These are phyloP conservation scores for Microtus agrestis DNA, from an alignment of 2,797 vertebrate species.

Conservation along the genomic window DNA sequence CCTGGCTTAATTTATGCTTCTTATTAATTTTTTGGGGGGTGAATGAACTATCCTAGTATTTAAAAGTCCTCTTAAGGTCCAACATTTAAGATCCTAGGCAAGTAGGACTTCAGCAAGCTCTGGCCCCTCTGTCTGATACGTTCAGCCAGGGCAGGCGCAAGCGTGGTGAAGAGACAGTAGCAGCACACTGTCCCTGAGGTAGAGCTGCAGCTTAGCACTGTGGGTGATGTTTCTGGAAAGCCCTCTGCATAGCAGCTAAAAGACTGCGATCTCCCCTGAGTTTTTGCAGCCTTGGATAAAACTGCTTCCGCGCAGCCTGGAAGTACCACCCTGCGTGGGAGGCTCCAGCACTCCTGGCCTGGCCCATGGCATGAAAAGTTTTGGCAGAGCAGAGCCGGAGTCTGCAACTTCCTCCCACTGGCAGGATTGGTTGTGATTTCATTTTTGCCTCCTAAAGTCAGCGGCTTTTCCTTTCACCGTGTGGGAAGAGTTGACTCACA, in stretches of 20 bases:
- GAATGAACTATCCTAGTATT: not conserved
- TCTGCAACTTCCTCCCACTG: not conserved
- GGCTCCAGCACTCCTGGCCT: not conserved
- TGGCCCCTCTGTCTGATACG: not conserved
- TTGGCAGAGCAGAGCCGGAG: not conserved
- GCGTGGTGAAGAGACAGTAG: not conserved
- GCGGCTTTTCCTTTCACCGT: not conserved
- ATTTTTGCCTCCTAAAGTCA: constrained; percentile 11
- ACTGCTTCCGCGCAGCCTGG: not conserved
- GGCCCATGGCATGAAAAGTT: not conserved
- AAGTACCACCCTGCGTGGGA: not conserved
- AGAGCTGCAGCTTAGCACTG: not conserved
- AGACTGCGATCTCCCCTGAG: not conserved
- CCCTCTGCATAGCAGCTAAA: not conserved
- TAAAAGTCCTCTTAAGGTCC: not conserved
- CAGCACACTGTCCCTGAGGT: not conserved
- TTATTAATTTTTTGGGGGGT: not conserved
- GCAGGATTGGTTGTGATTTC: not conserved
- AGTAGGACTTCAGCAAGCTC: not conserved
- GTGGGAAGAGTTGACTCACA: constrained; percentile 22
- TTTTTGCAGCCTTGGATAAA: not conserved
- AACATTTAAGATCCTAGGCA: not conserved
- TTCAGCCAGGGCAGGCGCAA: not conserved
- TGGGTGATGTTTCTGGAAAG: not conserved
- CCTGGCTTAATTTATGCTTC: not conserved